These are phyloP conservation scores for Pardalotus punctatus DNA, from an alignment of 2,113 vertebrate genomes.

Conservation along the genomic window DNA sequence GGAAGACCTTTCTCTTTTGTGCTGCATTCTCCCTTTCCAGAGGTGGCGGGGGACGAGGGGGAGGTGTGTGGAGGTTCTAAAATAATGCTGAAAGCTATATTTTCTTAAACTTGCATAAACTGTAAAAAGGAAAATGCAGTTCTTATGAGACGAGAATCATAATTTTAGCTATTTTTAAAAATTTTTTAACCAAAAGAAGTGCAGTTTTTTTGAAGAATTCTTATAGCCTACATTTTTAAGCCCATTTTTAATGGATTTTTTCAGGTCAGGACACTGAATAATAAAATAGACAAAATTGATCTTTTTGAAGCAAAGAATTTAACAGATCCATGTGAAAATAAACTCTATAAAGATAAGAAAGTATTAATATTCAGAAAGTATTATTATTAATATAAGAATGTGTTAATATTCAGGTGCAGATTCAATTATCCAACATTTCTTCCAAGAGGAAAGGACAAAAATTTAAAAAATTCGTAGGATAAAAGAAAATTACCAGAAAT, in stretches of 20 bases:
- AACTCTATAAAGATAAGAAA: not conserved
- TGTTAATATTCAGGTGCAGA: too few relatives aligned
- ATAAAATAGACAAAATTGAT: not conserved
- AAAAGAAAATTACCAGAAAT: not conserved
- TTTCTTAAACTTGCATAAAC: rapidly evolving
- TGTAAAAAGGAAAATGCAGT: not conserved
- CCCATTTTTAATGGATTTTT: not conserved
- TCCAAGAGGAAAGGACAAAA: not conserved
- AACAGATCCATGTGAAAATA: not conserved
- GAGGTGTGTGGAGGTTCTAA: too few relatives aligned
- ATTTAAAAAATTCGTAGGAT: too few relatives aligned
- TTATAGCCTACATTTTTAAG: not conserved
- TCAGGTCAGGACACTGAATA: not conserved
- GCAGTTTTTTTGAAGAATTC: not conserved
- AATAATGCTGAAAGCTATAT: not conserved
- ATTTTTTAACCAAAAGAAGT: not conserved
- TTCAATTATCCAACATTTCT: not conserved
- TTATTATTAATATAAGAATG: too few relatives aligned
- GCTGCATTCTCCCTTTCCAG: not conserved
- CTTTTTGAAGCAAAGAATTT: not conserved
- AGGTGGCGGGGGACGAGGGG: too few relatives aligned
- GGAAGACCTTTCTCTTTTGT: not conserved
- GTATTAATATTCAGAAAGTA: not conserved
- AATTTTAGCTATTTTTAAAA: not conserved
- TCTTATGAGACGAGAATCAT: not conserved